Evolutionary conservation across 2,113 vertebrate genomes (phyloP).

Genomic region (Corapipo altera): DNA sequence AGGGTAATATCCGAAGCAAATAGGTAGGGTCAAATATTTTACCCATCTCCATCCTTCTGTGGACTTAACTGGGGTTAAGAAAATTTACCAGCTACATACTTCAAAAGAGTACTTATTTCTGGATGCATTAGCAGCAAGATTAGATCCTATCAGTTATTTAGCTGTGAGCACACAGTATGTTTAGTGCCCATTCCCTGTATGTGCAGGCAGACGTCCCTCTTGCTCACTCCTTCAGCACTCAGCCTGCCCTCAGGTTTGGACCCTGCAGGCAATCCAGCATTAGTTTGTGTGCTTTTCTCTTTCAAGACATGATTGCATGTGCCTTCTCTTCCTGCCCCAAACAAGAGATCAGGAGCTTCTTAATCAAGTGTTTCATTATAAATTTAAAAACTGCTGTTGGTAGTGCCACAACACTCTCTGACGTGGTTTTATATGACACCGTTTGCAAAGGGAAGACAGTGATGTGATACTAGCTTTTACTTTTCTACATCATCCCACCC

Average conservation of each 20-base stretch:
- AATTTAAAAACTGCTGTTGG: background rate
- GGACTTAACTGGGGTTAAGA: background rate
- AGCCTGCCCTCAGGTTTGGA: background rate
- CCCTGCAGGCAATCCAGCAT: rapidly evolving
- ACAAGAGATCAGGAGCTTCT: background rate
- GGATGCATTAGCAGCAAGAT: background rate
- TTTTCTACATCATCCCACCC: background rate
- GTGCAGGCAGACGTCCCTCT: background rate
- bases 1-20: background rate
- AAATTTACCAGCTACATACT: background rate
- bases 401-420: background rate
- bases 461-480: background rate
- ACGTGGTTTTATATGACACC: rapidly evolving
- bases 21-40: background rate
- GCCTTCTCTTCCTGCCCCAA: background rate
- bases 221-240: background rate
- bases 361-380: background rate
- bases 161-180: background rate
- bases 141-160: background rate
- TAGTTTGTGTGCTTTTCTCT: background rate
- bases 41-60: background rate
- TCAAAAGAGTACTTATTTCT: background rate
- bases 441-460: background rate
- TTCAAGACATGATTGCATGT: background rate
- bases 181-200: background rate